Evolutionary conservation across 2,113 vertebrate species (phyloP).

Genomic region (Alectura lathami): DNA sequence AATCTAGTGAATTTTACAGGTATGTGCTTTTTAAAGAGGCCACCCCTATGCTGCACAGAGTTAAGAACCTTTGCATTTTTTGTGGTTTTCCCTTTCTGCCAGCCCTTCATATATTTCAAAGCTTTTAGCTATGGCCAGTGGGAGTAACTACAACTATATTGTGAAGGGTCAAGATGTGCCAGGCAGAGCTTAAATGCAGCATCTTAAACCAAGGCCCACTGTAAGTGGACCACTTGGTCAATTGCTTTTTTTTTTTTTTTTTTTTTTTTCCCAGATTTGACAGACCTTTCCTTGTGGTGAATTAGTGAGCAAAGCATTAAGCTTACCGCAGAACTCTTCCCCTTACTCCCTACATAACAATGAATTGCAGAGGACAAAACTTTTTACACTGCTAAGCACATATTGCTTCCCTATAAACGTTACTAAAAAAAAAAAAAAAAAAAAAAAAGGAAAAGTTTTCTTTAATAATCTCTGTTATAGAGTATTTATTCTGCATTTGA

Average conservation of each 20-base stretch:
- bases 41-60: accelerated
- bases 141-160: not conserved
- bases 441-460: too few species aligned
- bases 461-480: accelerated
- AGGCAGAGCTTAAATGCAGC: not conserved
- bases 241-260: not conserved
- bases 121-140: not conserved
- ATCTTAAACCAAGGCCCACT: not conserved
- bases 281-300: accelerated
- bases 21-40: accelerated
- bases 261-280: not conserved
- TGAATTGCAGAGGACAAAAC: accelerated
- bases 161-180: not conserved
- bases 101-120: not conserved
- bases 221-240: not conserved
- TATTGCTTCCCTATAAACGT: accelerated
- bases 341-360: accelerated
- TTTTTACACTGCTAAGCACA: too few species aligned
- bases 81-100: not conserved
- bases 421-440: too few species aligned
- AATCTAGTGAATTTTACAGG: not conserved
- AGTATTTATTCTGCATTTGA: too few species aligned
- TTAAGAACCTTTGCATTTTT: not conserved
- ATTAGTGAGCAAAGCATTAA: not conserved
- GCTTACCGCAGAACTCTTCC: not conserved